These are phyloP conservation scores for Gymnoscelis rufifasciata DNA, from an alignment of 2,888 invertebrate species.

Conservation along the genomic window DNA sequence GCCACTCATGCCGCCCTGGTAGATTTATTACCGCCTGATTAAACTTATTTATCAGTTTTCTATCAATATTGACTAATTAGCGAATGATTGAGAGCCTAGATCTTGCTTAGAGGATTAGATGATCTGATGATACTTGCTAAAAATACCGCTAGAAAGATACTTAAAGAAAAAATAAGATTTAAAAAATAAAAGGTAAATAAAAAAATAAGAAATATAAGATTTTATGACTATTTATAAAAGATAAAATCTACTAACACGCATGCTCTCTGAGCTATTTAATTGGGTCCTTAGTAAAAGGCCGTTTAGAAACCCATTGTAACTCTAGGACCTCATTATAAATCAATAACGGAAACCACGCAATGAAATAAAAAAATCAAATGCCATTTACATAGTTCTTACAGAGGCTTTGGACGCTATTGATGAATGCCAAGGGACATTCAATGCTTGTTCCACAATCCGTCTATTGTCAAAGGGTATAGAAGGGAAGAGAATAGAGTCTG, in stretches of 20 bases:
- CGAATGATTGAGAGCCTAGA: conserved; percentile 9
- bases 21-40: conserved; percentile 59
- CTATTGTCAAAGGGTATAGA: conserved; percentile 72
- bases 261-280: no score
- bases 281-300: no score
- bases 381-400: conserved; percentile 31
- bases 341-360: conserved; percentile 41
- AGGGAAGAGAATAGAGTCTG: conserved; percentile 68
- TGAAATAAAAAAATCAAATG: conserved; percentile 34
- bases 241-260: no score
- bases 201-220: no score
- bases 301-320: neutral
- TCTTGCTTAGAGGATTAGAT: neutral
- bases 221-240: no score
- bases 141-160: no score
- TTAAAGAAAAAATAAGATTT: no score
- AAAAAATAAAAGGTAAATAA: no score
- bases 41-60: conserved; percentile 38
- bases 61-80: conserved; percentile 20
- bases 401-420: conserved; percentile 41
- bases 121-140: no score
- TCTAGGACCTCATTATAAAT: conserved; percentile 24
- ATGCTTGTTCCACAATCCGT: conserved; percentile 55
- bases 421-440: conserved; percentile 45
- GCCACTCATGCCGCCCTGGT: conserved; percentile 58